Percentiles rank a stretch among this genome's conserved stretches.
Conservation (phyloP, 2,113 vertebrate species). For the Pelusios castaneus region DNA sequence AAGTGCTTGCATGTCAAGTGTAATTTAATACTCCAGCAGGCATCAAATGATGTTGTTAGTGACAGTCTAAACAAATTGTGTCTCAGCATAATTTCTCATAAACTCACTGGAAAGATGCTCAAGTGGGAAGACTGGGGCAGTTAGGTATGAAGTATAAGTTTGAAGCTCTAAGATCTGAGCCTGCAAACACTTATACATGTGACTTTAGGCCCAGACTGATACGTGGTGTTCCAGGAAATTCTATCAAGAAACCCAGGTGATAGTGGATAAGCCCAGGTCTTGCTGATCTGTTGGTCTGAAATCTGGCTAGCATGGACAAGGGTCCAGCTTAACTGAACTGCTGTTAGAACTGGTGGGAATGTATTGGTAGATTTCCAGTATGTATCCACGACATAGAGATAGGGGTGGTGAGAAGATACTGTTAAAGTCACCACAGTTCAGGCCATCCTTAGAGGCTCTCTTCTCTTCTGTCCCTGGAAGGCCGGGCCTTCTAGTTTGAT, state of each 20-base stretch:
- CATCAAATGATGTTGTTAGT: background rate
- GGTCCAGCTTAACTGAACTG: background rate
- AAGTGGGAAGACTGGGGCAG: background rate
- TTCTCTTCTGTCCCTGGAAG: background rate
- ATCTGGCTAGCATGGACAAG: background rate
- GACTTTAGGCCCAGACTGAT: background rate
- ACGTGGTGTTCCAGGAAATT: background rate
- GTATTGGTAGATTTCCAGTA: background rate
- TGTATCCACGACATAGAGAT: background rate
- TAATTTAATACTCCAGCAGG: background rate
- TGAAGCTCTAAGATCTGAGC: background rate
- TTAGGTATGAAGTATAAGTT: background rate
- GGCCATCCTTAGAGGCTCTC: background rate
- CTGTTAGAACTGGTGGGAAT: background rate
- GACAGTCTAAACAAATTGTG: background rate
- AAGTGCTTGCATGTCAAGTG: background rate
- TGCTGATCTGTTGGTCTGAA: background rate
- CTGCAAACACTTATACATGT: background rate
- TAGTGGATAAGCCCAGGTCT: background rate
- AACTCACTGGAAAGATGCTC: background rate
- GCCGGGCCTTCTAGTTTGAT: background rate
- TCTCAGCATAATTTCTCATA: background rate
- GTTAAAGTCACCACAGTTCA: background rate
- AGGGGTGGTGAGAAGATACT: background rate
- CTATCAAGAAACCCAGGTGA: background rate